Conservation (phyloP, 2,797 vertebrate genomes). For the Anguilla obscura region DNA sequence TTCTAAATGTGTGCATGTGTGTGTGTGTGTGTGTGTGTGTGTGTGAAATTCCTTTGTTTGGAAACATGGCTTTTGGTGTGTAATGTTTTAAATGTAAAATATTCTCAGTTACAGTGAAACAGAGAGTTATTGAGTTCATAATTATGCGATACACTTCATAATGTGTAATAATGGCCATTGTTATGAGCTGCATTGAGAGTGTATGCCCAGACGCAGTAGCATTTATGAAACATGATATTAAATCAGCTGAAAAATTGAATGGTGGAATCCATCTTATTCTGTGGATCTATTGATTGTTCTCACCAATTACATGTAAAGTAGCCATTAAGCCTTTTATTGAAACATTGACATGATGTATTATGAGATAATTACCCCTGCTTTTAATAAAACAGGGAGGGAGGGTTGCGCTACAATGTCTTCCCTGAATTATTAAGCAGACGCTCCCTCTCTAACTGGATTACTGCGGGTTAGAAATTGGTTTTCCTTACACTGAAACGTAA, state of each 20-base stretch:
- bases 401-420: slow-evolving; percentile 69
- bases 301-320: slow-evolving; percentile 18
- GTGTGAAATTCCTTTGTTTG: neutral
- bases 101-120: neutral
- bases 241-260: slow-evolving; percentile 14
- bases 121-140: neutral
- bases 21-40: neutral
- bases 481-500: slow-evolving; percentile 16
- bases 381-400: slow-evolving; percentile 65
- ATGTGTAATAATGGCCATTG: neutral
- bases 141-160: neutral
- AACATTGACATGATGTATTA: slow-evolving; percentile 48
- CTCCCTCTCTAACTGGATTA: slow-evolving; percentile 51
- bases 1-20: neutral
- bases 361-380: slow-evolving; percentile 72
- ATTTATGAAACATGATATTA: slow-evolving; percentile 10
- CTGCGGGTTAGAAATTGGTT: slow-evolving; percentile 36
- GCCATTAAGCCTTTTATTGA: neutral
- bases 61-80: neutral
- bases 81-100: neutral
- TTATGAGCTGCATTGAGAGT: neutral
- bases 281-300: neutral
- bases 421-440: slow-evolving; percentile 78
- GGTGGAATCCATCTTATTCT: neutral
- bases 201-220: neutral